phyloP scores from a whole-genome alignment of 2,888 invertebrate genomes.

The Pheosia tremula region DNA sequence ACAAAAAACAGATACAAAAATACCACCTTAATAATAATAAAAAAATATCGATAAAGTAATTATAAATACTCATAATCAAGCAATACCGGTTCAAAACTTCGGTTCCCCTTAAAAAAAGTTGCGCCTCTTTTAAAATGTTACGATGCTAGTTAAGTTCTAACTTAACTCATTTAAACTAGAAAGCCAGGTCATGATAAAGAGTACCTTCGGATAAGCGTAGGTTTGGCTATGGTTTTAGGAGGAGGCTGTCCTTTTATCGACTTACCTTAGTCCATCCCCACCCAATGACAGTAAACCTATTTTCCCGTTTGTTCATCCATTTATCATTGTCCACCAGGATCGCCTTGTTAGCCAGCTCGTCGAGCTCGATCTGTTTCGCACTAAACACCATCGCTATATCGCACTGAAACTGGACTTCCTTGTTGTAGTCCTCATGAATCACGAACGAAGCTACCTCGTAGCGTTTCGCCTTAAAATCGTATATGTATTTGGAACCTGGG shows the following conservation, averaged over 20 bases:
- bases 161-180: no score
- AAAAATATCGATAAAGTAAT: no score
- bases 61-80: no score
- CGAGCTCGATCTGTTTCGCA: slow-evolving; percentile 44
- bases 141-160: no score
- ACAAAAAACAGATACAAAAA: no score
- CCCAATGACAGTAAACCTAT: slow-evolving; percentile 55
- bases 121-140: no score
- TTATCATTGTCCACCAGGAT: slow-evolving; percentile 44
- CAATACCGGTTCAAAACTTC: no score
- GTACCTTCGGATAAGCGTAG: not conserved
- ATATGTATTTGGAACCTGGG: slow-evolving; percentile 57
- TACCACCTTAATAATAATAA: no score
- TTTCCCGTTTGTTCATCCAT: slow-evolving; percentile 58
- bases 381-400: slow-evolving; percentile 66
- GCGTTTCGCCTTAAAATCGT: slow-evolving; percentile 47
- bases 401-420: slow-evolving; percentile 49
- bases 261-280: slow-evolving; percentile 66
- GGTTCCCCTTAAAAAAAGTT: no score
- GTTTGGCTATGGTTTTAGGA: no score
- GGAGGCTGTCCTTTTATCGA: no score
- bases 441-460: slow-evolving; percentile 42
- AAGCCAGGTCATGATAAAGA: no score
- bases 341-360: slow-evolving; percentile 47
- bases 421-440: slow-evolving; percentile 57